Evolutionary conservation across 2,113 vertebrate genomes (phyloP).

Genomic region (Sclerurus mexicanus): DNA sequence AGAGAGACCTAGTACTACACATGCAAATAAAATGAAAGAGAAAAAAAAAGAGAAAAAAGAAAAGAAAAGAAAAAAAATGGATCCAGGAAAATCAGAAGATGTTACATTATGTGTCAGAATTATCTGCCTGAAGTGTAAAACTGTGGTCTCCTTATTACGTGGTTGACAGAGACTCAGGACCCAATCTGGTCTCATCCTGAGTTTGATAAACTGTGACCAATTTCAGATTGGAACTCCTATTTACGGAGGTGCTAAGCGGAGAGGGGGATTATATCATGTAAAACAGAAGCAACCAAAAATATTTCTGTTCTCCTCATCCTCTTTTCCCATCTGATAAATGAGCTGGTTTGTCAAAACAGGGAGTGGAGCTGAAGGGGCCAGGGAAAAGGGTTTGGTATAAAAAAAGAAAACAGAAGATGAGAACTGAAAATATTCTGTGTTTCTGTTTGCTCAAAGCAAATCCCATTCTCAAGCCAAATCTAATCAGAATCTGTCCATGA

Average conservation of each 20-base stretch:
- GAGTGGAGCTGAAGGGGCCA: not conserved
- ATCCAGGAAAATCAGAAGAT: not conserved
- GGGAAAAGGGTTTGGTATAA: not conserved
- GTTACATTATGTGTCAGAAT: not conserved
- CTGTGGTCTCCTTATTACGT: not conserved
- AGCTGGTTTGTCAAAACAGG: constrained; percentile 25
- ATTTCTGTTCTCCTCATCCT: not conserved
- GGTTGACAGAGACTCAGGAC: not conserved
- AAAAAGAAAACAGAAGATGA: constrained; percentile 4
- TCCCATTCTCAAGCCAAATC: not conserved
- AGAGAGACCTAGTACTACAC: not conserved
- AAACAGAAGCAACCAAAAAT: constrained; percentile 24
- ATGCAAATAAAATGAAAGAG: not conserved
- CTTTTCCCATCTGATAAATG: constrained; percentile 31
- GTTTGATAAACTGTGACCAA: not conserved
- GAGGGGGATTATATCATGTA: constrained; percentile 16
- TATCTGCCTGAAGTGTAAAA: not conserved
- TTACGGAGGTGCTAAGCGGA: not conserved
- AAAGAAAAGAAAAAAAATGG: not conserved
- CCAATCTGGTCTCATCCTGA: not conserved
- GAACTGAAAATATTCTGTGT: not conserved
- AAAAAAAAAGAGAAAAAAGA: not conserved
- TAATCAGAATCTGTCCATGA: not conserved
- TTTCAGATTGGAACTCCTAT: constrained; percentile 34
- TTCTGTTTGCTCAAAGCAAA: not conserved